Base-by-base conservation (phyloP, 2,113 vertebrate genomes). In the Eublepharis macularius region DNA sequence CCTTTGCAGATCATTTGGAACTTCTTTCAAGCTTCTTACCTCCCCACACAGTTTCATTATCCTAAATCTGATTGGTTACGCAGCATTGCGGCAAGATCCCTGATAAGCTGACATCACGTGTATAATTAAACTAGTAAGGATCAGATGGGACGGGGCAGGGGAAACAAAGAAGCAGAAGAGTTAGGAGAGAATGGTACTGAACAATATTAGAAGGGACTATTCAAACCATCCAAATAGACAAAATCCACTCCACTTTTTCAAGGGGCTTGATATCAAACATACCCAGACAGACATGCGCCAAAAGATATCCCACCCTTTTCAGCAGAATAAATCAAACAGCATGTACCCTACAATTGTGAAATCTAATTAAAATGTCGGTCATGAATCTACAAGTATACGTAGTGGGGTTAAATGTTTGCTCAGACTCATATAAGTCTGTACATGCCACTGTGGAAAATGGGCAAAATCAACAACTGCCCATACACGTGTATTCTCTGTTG, bases 261-360 rank as follows among this genome's bases (percentile, higher is more conserved):
- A 51, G 49, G 49, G 14, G 49, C 49, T 51, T 51, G 49, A 2
- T 51, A 14, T 11, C 29, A 81, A 45, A 49, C 51, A 19, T n/a
- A 78, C n/a, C n/a, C 24, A 60, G 19, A 29, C 39, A 49, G 16
- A 21, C 10, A 36, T 63, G 26, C n/a, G n/a, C 54, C 74, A 54
- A 83, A 83, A 83, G 10, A 63, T 13, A 29, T 17, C 13, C 24
- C 41, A 83, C 12, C 57, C 11, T 14, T n/a, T 41, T 63, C 73
- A 45, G 43, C 51, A 41, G 47, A 29, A 69, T 43, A 54, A 66
- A 47, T n/a, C 49, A 34, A 29, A 34, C 88, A 90, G 87, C 76
- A 26, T 12, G 47, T 39, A 54, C 17, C 34, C 63, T 16, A 77
- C 26, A 57, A 70, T 78, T 51, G 49, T n/a, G 77, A 70, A 43